Conservation (phyloP, 2,113 vertebrate genomes). For the Corythoichthys intestinalis region DNA sequence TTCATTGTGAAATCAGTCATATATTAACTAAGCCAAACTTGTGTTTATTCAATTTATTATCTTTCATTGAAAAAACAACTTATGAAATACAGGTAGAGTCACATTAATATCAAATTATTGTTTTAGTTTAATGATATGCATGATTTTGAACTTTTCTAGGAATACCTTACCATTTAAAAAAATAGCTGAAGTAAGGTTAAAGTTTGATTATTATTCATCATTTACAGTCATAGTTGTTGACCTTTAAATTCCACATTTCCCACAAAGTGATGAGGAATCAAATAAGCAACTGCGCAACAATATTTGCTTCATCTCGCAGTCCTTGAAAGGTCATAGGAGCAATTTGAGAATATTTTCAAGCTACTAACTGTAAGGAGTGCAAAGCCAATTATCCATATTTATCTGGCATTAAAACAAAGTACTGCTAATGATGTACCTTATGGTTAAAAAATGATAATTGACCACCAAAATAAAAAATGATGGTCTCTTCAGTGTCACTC, state of each 20-base stretch:
- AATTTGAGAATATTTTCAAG: background rate
- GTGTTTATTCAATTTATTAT: too few species aligned
- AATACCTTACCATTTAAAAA: too few species aligned
- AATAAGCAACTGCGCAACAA: background rate
- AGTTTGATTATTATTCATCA: background rate
- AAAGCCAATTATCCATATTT: background rate
- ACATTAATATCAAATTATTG: too few species aligned
- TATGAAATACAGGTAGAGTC: too few species aligned
- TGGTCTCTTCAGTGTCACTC: constrained; percentile 11
- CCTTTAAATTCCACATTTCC: background rate
- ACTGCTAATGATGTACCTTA: background rate
- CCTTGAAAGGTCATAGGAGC: background rate
- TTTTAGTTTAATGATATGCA: too few species aligned
- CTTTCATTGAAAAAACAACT: too few species aligned
- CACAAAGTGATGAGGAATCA: background rate
- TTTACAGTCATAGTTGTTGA: background rate
- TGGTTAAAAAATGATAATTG: background rate
- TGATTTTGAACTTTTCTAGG: too few species aligned
- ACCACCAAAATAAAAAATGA: background rate
- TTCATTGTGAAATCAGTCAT: too few species aligned
- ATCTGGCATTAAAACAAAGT: background rate
- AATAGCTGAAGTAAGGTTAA: too few species aligned
- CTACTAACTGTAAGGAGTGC: background rate
- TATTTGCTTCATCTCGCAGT: background rate
- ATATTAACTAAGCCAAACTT: too few species aligned